Conservation (phyloP, 2,797 vertebrate species). For the Florisuga fusca region DNA sequence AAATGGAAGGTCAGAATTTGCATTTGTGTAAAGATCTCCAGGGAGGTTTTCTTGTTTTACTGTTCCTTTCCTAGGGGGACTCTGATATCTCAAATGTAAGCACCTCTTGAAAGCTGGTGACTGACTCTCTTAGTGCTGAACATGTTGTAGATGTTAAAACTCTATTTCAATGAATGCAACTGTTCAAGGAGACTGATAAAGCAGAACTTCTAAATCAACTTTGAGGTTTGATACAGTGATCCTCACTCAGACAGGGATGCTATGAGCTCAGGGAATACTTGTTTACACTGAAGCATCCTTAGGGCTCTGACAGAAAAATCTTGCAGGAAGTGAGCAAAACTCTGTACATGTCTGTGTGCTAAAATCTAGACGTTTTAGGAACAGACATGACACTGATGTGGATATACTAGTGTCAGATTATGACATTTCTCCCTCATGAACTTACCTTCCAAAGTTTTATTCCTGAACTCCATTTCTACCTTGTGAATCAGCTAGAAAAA, state of each 20-base stretch:
- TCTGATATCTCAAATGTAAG: not conserved
- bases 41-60: not conserved
- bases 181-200: not conserved
- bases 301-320: not conserved
- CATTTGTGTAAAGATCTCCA: not conserved
- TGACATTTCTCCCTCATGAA: not conserved
- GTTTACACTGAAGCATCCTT: not conserved
- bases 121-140: not conserved
- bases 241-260: not conserved
- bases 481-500: not conserved
- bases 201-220: not conserved
- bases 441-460: not conserved
- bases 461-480: not conserved
- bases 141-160: not conserved
- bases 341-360: not conserved
- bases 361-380: not conserved
- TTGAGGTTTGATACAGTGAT: not conserved
- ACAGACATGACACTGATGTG: not conserved
- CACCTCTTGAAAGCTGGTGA: not conserved
- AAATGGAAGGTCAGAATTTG: not conserved
- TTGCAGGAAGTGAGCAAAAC: not conserved
- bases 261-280: not conserved
- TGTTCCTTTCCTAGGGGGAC: not conserved
- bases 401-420: not conserved
- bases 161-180: not conserved